phyloP scores from a whole-genome alignment of 2,113 vertebrate genomes.

The Sterna hirundo region DNA sequence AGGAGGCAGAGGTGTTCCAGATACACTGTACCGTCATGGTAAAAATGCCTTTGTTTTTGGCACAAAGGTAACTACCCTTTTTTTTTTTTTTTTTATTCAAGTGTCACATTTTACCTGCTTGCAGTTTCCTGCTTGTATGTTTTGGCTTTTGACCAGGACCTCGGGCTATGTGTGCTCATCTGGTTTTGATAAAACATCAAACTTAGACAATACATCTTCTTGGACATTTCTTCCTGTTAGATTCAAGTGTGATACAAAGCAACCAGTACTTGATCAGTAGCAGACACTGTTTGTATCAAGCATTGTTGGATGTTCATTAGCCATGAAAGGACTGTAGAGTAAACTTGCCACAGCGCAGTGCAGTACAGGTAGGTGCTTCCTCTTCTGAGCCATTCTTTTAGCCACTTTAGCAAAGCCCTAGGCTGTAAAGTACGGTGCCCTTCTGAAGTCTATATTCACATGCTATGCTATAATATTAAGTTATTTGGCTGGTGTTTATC shows the following conservation, averaged over 20 bases:
- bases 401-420: not conserved
- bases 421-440: not conserved
- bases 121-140: conserved; percentile 66
- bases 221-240: conserved; percentile 65
- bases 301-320: conserved; percentile 16
- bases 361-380: not conserved
- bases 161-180: conserved; percentile 44
- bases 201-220: conserved; percentile 65
- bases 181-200: conserved; percentile 66
- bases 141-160: conserved; percentile 59
- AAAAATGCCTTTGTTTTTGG: not conserved
- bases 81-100: not conserved
- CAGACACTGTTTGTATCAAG: conserved; percentile 39
- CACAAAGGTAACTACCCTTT: not conserved
- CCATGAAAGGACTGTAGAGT: not conserved
- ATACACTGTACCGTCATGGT: not conserved
- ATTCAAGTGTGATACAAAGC: conserved; percentile 54
- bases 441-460: not conserved
- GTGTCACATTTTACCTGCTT: conserved; percentile 62
- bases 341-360: not conserved
- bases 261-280: conserved; percentile 57
- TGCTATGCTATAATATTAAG: not conserved
- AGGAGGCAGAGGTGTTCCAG: conserved; percentile 1
- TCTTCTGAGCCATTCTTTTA: not conserved
- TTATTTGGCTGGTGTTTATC: not conserved